Evolutionary conservation across 2,113 vertebrate genomes (phyloP).

Genomic region (Corythaixoides concolor): DNA sequence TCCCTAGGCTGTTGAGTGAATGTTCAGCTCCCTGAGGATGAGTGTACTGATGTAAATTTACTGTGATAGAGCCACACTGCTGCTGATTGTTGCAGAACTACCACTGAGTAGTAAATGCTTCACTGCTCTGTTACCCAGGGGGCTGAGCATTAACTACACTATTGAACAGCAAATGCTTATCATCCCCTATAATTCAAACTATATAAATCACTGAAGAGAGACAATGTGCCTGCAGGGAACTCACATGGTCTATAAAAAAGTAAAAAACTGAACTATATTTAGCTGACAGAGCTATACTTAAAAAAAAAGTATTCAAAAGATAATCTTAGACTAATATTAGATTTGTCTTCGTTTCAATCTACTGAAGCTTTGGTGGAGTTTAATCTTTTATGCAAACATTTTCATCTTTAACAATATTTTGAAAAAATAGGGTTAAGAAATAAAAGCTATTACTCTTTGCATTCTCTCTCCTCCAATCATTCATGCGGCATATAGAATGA

Average conservation of each 20-base stretch:
- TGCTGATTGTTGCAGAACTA: constrained; percentile 56
- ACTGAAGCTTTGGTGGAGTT: not conserved
- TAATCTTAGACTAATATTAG: constrained; percentile 1
- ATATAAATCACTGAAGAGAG: constrained; percentile 68
- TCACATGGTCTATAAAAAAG: constrained; percentile 54
- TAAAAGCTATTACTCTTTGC: not conserved
- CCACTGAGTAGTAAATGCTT: constrained; percentile 53
- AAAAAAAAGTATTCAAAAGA: constrained; percentile 10
- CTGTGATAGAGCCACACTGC: constrained; percentile 23
- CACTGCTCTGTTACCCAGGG: constrained; percentile 50
- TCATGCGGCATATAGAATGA: not conserved
- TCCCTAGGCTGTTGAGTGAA: constrained; percentile 40
- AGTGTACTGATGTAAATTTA: constrained; percentile 64
- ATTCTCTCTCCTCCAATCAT: not conserved
- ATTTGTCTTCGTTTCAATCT: not conserved
- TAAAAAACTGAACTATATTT: constrained; percentile 56
- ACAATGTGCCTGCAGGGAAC: constrained; percentile 63
- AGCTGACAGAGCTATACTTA: constrained; percentile 3
- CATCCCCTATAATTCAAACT: constrained; percentile 53
- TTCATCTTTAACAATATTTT: not conserved
- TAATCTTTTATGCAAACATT: not conserved
- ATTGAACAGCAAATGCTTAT: constrained; percentile 67
- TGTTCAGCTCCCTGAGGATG: constrained; percentile 12
- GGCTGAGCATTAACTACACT: constrained; percentile 72
- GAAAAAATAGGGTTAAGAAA: not conserved